Conservation (phyloP, 2,888 invertebrate species). For the Euzophera pinguis region DNA sequence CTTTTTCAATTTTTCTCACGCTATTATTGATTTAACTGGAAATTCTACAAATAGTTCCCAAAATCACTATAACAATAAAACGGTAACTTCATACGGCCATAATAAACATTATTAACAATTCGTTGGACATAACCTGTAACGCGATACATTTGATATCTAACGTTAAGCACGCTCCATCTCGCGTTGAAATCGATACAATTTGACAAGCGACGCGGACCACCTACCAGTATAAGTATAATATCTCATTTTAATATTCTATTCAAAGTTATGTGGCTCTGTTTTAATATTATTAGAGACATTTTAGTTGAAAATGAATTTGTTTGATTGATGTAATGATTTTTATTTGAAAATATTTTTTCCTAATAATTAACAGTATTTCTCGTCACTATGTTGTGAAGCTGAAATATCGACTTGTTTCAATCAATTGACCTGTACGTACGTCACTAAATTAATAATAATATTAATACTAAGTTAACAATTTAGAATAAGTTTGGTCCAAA, state of each 20-base stretch:
- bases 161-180: conserved; percentile 5
- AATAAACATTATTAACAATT: conserved; percentile 15
- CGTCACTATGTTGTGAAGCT: no score
- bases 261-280: background rate
- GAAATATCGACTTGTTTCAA: no score
- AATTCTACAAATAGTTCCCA: background rate
- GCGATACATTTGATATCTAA: conserved; percentile 13
- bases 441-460: no score
- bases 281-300: background rate
- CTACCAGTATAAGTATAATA: conserved; percentile 6
- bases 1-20: no score
- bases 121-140: conserved; percentile 11
- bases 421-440: no score
- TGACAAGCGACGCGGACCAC: conserved; percentile 11
- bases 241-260: conserved; percentile 3
- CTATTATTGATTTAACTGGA: background rate
- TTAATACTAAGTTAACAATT: no score
- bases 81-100: background rate
- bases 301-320: background rate
- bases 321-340: no score
- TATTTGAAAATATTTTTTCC: no score
- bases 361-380: no score
- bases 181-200: conserved; percentile 8
- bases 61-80: background rate
- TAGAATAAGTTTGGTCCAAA: no score